phyloP scores from a whole-genome alignment of 2,888 invertebrate genomes.

The Sphinx pinastri region DNA sequence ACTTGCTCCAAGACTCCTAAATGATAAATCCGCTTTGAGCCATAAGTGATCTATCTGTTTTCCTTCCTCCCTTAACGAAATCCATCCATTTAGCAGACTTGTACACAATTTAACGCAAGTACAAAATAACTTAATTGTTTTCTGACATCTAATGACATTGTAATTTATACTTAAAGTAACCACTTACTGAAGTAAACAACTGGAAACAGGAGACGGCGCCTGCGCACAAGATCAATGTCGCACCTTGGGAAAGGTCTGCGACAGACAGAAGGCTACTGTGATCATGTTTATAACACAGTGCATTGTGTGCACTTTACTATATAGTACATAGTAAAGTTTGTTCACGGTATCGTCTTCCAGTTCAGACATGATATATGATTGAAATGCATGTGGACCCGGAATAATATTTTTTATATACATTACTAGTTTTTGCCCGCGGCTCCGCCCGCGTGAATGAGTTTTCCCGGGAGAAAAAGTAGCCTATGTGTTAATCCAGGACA shows the following conservation, averaged over 20 bases:
- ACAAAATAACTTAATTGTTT: not conserved
- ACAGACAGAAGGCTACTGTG: conserved; percentile 9
- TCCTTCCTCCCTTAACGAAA: too few relatives aligned
- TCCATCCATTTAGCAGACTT: too few relatives aligned
- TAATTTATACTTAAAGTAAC: not conserved
- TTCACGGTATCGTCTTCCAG: not conserved
- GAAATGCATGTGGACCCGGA: too few relatives aligned
- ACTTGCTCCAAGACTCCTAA: not conserved
- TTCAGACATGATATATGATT: too few relatives aligned
- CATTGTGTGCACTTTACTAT: not conserved
- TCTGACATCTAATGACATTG: not conserved
- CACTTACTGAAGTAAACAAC: conserved; percentile 1
- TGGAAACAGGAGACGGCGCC: conserved; percentile 20
- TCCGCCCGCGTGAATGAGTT: too few relatives aligned
- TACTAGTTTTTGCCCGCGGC: too few relatives aligned
- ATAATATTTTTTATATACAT: too few relatives aligned
- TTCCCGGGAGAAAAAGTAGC: too few relatives aligned
- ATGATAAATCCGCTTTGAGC: too few relatives aligned
- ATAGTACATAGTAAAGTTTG: not conserved
- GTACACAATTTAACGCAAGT: not conserved
- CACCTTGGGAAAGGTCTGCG: conserved; percentile 19
- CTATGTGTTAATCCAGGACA: too few relatives aligned
- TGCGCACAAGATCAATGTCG: conserved; percentile 13
- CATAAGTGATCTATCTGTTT: not conserved
- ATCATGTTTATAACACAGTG: not conserved